These are phyloP conservation scores for Psophia crepitans DNA, from an alignment of 2,113 vertebrate species.

Conservation along the genomic window DNA sequence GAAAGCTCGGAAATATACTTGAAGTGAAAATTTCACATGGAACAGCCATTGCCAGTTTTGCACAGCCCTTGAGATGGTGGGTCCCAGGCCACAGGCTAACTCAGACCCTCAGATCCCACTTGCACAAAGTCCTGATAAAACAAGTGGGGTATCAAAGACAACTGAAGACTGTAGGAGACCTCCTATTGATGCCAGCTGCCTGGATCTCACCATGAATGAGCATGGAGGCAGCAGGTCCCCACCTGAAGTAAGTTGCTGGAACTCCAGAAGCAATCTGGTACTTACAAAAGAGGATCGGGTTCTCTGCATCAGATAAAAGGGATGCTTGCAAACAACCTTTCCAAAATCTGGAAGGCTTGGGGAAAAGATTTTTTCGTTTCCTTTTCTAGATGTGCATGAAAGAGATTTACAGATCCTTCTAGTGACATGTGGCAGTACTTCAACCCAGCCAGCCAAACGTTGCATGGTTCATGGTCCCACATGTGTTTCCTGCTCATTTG, in stretches of 20 bases:
- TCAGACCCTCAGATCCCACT: neutral
- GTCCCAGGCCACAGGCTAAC: neutral
- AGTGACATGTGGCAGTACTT: neutral
- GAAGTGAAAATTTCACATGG: neutral
- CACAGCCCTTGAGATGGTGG: neutral
- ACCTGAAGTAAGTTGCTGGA: accelerated
- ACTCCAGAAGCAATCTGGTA: neutral
- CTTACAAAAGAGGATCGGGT: neutral
- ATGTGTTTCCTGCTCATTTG: neutral
- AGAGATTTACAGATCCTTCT: neutral
- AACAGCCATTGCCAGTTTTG: neutral
- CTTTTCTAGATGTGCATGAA: neutral
- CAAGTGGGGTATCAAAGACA: accelerated
- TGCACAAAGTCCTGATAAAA: neutral
- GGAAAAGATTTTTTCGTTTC: neutral
- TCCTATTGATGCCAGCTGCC: neutral
- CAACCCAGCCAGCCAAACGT: neutral
- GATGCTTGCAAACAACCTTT: neutral
- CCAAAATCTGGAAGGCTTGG: neutral
- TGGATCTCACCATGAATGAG: neutral
- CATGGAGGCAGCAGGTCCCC: neutral
- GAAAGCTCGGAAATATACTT: neutral
- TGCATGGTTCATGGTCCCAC: neutral
- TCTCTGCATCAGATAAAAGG: neutral
- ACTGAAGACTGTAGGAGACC: neutral